Evolutionary conservation across 2,797 vertebrate genomes (phyloP).

Genomic region (Fundulus diaphanus): DNA sequence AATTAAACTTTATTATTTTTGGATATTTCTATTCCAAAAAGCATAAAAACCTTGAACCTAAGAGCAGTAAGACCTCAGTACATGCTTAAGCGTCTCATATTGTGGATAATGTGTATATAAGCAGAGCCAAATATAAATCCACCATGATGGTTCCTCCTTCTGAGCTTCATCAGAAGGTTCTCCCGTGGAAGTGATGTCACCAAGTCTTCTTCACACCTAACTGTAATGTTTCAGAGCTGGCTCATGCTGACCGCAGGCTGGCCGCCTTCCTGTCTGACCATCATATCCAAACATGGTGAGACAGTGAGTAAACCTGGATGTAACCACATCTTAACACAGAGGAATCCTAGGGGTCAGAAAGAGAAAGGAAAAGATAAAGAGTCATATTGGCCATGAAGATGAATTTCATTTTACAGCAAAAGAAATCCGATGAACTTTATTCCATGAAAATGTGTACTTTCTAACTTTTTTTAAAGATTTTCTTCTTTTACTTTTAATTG

Average conservation of each 20-base stretch:
- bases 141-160: conserved; percentile 37
- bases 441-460: not conserved
- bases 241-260: conserved; percentile 70
- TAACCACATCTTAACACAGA: conserved; percentile 75
- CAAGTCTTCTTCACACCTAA: conserved; percentile 71
- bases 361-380: conserved; percentile 17
- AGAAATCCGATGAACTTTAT: not conserved
- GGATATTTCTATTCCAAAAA: conserved; percentile 42
- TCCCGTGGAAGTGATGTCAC: conserved; percentile 72
- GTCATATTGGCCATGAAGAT: conserved; percentile 6
- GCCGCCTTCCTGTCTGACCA: conserved; percentile 80
- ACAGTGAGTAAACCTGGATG: conserved; percentile 61
- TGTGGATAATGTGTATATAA: conserved; percentile 37
- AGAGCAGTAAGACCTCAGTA: conserved; percentile 38
- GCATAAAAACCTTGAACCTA: conserved; percentile 27
- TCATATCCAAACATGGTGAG: conserved; percentile 71
- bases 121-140: conserved; percentile 51
- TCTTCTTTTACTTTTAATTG: not conserved
- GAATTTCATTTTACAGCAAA: conserved; percentile 6
- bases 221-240: conserved; percentile 59
- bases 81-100: conserved; percentile 12
- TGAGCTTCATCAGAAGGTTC: conserved; percentile 53
- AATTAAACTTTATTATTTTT: conserved; percentile 59
- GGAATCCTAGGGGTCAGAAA: conserved; percentile 39
- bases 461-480: not conserved